phyloP scores from a whole-genome alignment of 2,113 vertebrate species.

The Odontophorus gujanensis region DNA sequence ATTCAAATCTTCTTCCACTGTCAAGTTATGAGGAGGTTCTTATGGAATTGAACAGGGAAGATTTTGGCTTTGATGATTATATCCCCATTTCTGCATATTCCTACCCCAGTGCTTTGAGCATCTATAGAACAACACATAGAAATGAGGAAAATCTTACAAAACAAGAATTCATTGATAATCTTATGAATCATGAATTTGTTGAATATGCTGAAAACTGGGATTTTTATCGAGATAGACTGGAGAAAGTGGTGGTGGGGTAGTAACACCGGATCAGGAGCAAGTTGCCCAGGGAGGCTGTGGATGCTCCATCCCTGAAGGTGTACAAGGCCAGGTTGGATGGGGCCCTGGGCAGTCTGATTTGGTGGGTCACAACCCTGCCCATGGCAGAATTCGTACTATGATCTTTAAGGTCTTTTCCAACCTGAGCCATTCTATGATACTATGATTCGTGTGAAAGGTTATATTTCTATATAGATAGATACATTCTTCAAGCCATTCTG shows the following conservation, averaged over 20 bases:
- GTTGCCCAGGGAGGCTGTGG: too few relatives aligned
- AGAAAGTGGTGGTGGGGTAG: neutral
- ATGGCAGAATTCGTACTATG: too few relatives aligned
- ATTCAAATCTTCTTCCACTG: neutral
- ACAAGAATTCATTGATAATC: neutral
- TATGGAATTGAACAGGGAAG: neutral
- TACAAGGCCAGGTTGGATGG: too few relatives aligned
- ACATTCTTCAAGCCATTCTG: too few relatives aligned
- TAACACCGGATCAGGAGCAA: neutral
- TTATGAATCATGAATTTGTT: neutral
- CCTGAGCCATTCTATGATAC: too few relatives aligned
- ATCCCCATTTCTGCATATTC: neutral
- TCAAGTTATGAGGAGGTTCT: neutral
- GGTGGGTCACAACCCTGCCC: too few relatives aligned
- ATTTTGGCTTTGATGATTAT: neutral
- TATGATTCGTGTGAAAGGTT: neutral
- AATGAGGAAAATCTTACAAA: neutral
- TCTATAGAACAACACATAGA: rapidly evolving
- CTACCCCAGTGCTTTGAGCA: neutral
- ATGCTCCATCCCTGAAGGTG: too few relatives aligned
- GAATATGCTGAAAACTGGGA: neutral
- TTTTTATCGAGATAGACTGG: neutral
- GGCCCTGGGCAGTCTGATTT: too few relatives aligned
- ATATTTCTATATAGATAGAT: too few relatives aligned
- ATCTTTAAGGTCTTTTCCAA: too few relatives aligned